Conservation (phyloP, 2,113 vertebrate genomes). For the Prochilodus magdalenae region DNA sequence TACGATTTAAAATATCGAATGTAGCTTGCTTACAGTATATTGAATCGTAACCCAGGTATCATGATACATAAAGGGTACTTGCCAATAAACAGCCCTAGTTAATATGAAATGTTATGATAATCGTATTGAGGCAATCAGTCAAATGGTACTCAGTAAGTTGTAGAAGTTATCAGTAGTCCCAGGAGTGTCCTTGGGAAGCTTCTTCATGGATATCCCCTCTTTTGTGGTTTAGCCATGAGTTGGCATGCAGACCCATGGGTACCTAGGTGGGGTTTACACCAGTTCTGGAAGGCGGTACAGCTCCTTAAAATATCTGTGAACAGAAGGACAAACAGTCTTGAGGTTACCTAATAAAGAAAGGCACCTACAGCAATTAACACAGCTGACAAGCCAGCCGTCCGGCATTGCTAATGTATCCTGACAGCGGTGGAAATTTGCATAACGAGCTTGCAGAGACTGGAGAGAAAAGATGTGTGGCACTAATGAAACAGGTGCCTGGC, state of each 20-base stretch:
- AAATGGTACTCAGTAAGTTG: no score
- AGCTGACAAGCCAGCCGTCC: slow-evolving; percentile 78
- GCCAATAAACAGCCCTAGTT: no score
- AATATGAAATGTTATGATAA: no score
- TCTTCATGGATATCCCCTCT: background rate
- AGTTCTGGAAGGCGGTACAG: slow-evolving; percentile 64
- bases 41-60: no score
- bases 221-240: background rate
- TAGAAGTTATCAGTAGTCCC: no score
- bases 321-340: slow-evolving; percentile 72
- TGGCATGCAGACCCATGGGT: background rate
- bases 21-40: no score
- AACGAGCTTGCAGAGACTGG: slow-evolving; percentile 75
- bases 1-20: no score
- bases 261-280: background rate
- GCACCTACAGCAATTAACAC: slow-evolving; percentile 80
- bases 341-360: slow-evolving; percentile 78
- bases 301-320: slow-evolving; percentile 32
- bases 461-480: slow-evolving; percentile 69
- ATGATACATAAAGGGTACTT: no score
- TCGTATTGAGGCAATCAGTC: no score
- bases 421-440: slow-evolving; percentile 82
- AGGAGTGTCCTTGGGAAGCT: background rate
- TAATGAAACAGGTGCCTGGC: slow-evolving; percentile 81
- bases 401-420: slow-evolving; percentile 77